phyloP scores from a whole-genome alignment of 2,888 invertebrate species.

The Deroplatys truncata region DNA sequence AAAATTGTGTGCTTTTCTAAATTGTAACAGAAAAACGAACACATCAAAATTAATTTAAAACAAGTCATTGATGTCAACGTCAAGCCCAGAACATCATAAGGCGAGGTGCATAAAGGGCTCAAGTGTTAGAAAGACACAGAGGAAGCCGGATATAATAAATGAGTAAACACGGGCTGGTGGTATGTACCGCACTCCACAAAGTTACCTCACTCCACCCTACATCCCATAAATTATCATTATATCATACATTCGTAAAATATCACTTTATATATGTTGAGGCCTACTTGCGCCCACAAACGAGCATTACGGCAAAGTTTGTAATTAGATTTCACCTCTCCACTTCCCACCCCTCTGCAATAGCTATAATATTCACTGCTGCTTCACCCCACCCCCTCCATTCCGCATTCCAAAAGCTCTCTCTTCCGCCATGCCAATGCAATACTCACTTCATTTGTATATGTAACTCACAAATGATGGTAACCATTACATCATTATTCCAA shows the following conservation, averaged over 20 bases:
- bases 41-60: neutral
- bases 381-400: neutral
- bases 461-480: constrained; percentile 19
- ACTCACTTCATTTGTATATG: constrained; percentile 6
- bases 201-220: constrained; percentile 9
- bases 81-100: neutral
- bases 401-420: neutral
- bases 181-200: constrained; percentile 1
- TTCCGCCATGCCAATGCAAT: neutral
- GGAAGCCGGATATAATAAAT: constrained; percentile 5
- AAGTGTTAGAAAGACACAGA: neutral
- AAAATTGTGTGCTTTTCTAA: too few species aligned
- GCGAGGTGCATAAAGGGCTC: neutral
- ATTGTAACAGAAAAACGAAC: too few species aligned
- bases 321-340: constrained; percentile 17
- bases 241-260: constrained; percentile 26
- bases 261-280: constrained; percentile 26
- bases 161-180: constrained; percentile 1
- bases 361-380: neutral
- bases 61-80: neutral
- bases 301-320: constrained; percentile 26
- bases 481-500: constrained; percentile 16
- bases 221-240: constrained; percentile 28
- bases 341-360: neutral
- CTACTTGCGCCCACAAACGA: constrained; percentile 18